These are phyloP conservation scores for Ageneiosus marmoratus DNA, from an alignment of 2,113 vertebrate genomes.

Conservation along the genomic window DNA sequence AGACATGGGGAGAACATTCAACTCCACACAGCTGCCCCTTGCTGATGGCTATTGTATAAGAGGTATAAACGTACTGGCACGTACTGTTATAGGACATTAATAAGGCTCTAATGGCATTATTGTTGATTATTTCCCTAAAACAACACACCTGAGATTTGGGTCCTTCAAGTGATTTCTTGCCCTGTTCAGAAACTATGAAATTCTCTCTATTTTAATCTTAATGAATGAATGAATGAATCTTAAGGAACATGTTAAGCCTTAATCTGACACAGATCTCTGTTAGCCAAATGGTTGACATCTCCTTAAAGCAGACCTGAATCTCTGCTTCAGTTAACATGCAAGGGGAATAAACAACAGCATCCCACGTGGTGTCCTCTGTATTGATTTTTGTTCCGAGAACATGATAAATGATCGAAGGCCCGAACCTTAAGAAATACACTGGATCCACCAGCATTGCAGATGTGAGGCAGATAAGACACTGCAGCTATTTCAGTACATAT, in stretches of 20 bases:
- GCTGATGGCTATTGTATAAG: neutral
- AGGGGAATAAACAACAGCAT: conserved; percentile 44
- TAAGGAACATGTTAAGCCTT: neutral
- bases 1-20: too few relatives aligned
- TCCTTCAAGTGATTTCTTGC: neutral
- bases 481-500: neutral
- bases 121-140: neutral
- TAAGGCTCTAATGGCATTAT: neutral
- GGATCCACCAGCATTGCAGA: neutral
- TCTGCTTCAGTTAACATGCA: conserved; percentile 31
- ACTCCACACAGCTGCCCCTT: too few relatives aligned
- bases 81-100: too few relatives aligned
- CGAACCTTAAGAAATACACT: conserved; percentile 6
- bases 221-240: neutral
- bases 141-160: neutral
- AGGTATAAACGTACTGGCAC: neutral
- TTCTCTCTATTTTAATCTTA: neutral
- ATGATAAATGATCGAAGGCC: conserved; percentile 29
- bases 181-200: neutral
- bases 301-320: conserved; percentile 29
- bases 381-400: conserved; percentile 46
- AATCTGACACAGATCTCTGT: neutral
- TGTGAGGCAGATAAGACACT: neutral
- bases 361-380: conserved; percentile 43
- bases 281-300: conserved; percentile 33